These are phyloP conservation scores for Hydra vulgaris DNA, from an alignment of 30 jellyfish, hydroid and myxozoan genomes.

Conservation along the genomic window DNA sequence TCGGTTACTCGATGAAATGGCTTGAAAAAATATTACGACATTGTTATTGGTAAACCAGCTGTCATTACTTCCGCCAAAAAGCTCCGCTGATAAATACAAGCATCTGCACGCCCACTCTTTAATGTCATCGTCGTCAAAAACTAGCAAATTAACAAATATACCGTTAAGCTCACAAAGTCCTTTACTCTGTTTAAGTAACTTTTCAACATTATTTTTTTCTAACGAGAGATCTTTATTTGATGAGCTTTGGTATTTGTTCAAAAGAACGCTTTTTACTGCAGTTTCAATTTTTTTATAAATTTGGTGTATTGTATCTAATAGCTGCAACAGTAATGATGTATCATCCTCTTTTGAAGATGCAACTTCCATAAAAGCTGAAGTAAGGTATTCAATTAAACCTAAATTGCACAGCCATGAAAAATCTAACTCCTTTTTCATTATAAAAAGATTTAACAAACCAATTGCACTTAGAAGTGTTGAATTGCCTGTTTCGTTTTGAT, in stretches of 20 bases:
- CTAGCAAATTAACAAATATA: conserved; percentile 48
- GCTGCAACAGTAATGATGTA: conserved; percentile 39
- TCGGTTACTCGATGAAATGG: conserved; percentile 5
- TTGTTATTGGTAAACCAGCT: conserved; percentile 61
- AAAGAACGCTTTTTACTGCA: conserved; percentile 59
- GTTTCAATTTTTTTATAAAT: conserved; percentile 43
- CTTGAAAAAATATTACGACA: conserved; percentile 45
- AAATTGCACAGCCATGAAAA: conserved; percentile 33
- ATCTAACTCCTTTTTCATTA: conserved; percentile 28
- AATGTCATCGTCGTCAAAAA: conserved; percentile 67
- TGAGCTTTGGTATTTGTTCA: conserved; percentile 17
- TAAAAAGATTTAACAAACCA: conserved; percentile 46
- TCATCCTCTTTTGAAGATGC: conserved; percentile 63
- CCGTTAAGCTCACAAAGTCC: conserved; percentile 64
- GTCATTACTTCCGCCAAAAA: conserved; percentile 75
- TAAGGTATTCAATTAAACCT: conserved; percentile 49
- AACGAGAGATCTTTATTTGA: background rate
- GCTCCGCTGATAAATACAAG: conserved; percentile 76
- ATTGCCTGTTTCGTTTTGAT: conserved; percentile 43
- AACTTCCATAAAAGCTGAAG: conserved; percentile 71
- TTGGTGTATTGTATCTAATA: conserved; percentile 65
- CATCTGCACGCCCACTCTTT: conserved; percentile 86
- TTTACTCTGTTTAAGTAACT: conserved; percentile 36
- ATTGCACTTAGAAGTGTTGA: conserved; percentile 45
- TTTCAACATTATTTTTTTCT: conserved; percentile 47